These are phyloP conservation scores for Epirrhoe tristata DNA, from an alignment of 2,888 invertebrate genomes.

Conservation along the genomic window DNA sequence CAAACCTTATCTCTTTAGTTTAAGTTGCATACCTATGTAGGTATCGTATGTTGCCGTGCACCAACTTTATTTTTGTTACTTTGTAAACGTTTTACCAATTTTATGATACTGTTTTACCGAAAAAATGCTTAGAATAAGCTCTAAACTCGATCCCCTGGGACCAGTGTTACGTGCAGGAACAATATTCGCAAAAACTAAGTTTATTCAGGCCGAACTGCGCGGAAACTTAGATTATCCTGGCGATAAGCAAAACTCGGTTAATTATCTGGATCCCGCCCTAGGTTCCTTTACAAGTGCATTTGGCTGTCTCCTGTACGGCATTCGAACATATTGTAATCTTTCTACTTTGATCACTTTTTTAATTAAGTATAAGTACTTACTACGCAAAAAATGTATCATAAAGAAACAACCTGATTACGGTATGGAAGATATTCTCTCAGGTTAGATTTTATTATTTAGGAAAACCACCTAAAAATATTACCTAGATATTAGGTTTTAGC, in stretches of 20 bases:
- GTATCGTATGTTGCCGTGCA: too few relatives aligned
- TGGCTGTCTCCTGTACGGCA: background rate
- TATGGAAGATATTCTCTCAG: too few relatives aligned
- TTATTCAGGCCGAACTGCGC: conserved; percentile 27
- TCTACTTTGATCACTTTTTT: background rate
- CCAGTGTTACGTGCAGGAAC: conserved; percentile 15
- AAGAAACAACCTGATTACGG: too few relatives aligned
- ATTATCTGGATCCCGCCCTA: conserved; percentile 28
- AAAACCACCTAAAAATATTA: too few relatives aligned
- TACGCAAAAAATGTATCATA: too few relatives aligned
- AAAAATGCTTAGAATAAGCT: conserved; percentile 1
- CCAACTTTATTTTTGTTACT: background rate
- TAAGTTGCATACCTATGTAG: too few relatives aligned
- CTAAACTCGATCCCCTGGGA: conserved; percentile 6
- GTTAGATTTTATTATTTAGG: too few relatives aligned
- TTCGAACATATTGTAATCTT: background rate
- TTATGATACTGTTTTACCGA: background rate
- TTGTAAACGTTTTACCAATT: background rate
- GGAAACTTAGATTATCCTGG: conserved; percentile 31
- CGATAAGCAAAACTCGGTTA: conserved; percentile 36
- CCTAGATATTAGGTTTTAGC: too few relatives aligned
- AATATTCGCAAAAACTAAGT: conserved; percentile 29
- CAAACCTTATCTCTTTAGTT: too few relatives aligned
- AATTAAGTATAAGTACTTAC: too few relatives aligned
- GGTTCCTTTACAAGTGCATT: background rate